These are phyloP conservation scores for Notodonta ziczac DNA, from an alignment of 2,888 invertebrate genomes.

Conservation along the genomic window DNA sequence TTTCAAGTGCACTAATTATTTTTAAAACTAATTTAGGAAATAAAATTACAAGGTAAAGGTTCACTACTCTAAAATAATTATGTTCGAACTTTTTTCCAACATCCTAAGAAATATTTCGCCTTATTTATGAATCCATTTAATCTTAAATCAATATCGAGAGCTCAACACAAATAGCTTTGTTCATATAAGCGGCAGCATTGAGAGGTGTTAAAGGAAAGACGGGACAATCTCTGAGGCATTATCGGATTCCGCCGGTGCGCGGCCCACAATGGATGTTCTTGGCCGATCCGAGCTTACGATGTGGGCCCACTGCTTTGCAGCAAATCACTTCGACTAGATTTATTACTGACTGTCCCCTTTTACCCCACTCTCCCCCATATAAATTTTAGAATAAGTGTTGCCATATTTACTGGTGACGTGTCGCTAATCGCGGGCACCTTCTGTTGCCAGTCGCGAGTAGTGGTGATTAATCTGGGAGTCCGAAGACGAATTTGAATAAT, in stretches of 20 bases:
- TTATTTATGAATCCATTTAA: conserved; percentile 20
- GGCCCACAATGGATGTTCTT: conserved; percentile 78
- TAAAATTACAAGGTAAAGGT: too few species aligned
- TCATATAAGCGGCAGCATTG: conserved; percentile 56
- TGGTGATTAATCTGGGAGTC: conserved; percentile 78
- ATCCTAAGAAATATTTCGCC: neutral
- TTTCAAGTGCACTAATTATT: too few species aligned
- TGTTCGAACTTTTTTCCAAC: neutral
- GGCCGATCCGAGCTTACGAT: conserved; percentile 75
- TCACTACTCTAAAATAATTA: too few species aligned
- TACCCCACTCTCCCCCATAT: conserved; percentile 76
- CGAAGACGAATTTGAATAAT: conserved; percentile 79
- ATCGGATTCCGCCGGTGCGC: conserved; percentile 80
- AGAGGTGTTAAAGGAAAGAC: conserved; percentile 80
- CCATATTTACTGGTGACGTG: conserved; percentile 83
- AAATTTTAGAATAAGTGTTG: conserved; percentile 83
- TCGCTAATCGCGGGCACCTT: conserved; percentile 78
- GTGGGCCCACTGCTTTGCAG: conserved; percentile 81
- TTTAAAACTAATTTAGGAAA: too few species aligned
- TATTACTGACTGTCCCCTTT: conserved; percentile 74
- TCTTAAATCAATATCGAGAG: conserved; percentile 45
- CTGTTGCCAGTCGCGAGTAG: conserved; percentile 74
- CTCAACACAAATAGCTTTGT: conserved; percentile 48
- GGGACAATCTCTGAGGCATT: conserved; percentile 81
- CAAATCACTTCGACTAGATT: conserved; percentile 81